A percentile compares a stretch with the other conserved stretches of the same genome.
These are phyloP conservation scores for Sebastes fasciatus DNA, from an alignment of 2,113 vertebrate species.

Conservation along the genomic window DNA sequence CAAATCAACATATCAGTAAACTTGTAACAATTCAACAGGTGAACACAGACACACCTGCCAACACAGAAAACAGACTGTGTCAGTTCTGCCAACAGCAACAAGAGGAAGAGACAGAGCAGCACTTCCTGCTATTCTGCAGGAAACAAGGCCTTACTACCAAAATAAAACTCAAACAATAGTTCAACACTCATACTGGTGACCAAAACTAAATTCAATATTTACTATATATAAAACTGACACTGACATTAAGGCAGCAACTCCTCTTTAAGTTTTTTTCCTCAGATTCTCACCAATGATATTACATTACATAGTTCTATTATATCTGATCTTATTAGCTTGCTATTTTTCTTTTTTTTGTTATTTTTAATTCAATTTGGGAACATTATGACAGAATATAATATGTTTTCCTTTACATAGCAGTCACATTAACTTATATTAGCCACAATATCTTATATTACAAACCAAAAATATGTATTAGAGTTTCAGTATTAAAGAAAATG, in stretches of 20 bases:
- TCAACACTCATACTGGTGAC: background rate
- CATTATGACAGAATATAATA: background rate
- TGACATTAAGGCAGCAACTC: background rate
- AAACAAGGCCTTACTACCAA: background rate
- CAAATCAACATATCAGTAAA: no score
- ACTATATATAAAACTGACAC: background rate
- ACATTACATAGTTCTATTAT: background rate
- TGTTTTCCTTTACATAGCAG: background rate
- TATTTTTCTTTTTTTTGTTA: background rate
- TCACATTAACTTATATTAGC: background rate
- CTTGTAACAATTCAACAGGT: background rate
- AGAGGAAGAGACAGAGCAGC: background rate
- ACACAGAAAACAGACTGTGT: background rate
- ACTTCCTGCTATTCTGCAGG: slow-evolving; percentile 5
- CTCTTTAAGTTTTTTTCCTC: background rate
- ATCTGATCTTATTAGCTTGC: background rate
- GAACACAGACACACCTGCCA: background rate
- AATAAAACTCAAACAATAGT: slow-evolving; percentile 14
- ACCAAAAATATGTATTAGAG: background rate
- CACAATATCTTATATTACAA: background rate
- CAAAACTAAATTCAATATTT: background rate
- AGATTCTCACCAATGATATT: background rate
- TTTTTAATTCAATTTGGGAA: background rate
- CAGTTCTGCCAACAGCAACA: slow-evolving; percentile 30
- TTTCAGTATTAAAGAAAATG: background rate